Conservation (phyloP, 2,797 vertebrate species). For the Rachycentron canadum region DNA sequence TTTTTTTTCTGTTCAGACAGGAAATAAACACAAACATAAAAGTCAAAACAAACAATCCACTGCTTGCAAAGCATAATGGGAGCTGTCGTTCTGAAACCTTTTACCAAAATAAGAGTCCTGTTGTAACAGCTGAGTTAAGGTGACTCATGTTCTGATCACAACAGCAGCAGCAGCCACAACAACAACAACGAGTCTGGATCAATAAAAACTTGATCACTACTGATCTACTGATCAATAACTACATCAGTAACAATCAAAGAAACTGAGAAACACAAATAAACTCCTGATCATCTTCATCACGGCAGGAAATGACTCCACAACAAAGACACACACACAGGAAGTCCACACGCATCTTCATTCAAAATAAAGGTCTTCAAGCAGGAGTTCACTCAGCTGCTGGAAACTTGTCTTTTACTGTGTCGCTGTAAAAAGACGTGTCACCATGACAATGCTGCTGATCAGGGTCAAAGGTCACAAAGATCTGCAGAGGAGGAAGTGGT, state of each 20-base stretch:
- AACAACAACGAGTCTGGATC: background rate
- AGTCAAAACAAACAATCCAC: background rate
- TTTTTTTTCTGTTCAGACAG: constrained; percentile 54
- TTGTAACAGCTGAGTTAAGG: too few relatives aligned
- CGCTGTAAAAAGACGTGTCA: too few relatives aligned
- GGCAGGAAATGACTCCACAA: constrained; percentile 22
- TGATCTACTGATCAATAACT: background rate
- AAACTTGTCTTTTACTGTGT: too few relatives aligned
- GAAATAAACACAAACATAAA: background rate
- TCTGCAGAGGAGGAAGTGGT: background rate
- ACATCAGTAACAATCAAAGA: background rate
- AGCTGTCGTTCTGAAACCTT: background rate
- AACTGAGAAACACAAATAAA: background rate
- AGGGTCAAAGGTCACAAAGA: background rate
- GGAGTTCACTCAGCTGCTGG: background rate
- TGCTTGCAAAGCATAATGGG: background rate
- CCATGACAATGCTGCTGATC: background rate
- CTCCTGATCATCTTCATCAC: constrained; percentile 10
- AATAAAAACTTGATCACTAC: background rate
- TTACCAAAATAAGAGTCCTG: too few relatives aligned
- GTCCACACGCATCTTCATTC: constrained; percentile 10
- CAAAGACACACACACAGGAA: constrained; percentile 27
- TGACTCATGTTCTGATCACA: background rate
- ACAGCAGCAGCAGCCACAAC: background rate
- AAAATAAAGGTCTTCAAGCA: constrained; percentile 32